Evolutionary conservation across 2,113 vertebrate species (phyloP).

Genomic region (Forbesichthys papilliferus): DNA sequence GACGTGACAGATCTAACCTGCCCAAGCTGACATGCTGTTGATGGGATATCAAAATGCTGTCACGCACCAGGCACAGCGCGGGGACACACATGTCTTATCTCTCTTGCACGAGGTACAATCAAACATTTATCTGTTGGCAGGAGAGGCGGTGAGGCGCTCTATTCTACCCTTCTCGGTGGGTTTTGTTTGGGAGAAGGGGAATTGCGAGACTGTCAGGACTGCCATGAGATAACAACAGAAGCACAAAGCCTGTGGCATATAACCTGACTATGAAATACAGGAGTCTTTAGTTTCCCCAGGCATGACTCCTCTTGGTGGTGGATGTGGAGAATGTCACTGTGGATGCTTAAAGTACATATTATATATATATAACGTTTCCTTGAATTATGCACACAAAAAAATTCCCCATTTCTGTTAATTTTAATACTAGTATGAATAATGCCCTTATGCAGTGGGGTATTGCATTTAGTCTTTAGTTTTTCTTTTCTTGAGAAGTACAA

Average conservation of each 20-base stretch:
- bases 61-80: slow-evolving; percentile 26
- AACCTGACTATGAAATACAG: slow-evolving; percentile 36
- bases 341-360: slow-evolving; percentile 3
- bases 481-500: slow-evolving; percentile 6
- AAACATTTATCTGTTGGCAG: slow-evolving; percentile 57
- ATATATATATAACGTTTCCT: background rate
- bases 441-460: slow-evolving; percentile 6
- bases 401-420: background rate
- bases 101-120: slow-evolving; percentile 49
- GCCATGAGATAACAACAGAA: slow-evolving; percentile 57
- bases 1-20: background rate
- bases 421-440: slow-evolving; percentile 2
- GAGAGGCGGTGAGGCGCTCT: slow-evolving; percentile 46
- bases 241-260: slow-evolving; percentile 50
- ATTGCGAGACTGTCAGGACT: slow-evolving; percentile 56
- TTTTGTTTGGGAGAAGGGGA: slow-evolving; percentile 57
- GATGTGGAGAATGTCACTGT: slow-evolving; percentile 23
- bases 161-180: slow-evolving; percentile 41
- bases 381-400: background rate
- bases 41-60: slow-evolving; percentile 46
- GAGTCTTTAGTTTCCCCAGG: slow-evolving; percentile 47
- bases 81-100: slow-evolving; percentile 54
- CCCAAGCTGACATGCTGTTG: slow-evolving; percentile 44
- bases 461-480: background rate
- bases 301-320: background rate